Percentiles rank a stretch among this genome's conserved stretches.
Conservation (phyloP, 1,140 invertebrate genomes). For the Bradynema listronoti region DNA sequence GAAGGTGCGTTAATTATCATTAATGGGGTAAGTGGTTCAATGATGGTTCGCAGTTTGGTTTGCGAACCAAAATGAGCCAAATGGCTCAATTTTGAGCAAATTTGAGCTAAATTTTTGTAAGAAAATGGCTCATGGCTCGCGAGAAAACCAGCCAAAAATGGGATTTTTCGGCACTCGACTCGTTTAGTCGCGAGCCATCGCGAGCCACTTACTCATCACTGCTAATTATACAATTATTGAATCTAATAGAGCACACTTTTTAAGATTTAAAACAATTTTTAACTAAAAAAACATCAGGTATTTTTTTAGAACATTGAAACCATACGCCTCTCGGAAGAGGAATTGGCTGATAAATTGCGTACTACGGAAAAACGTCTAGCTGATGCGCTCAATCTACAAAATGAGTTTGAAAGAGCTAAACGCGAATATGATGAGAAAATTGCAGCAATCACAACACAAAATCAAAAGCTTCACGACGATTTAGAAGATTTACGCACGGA, state of each 20-base stretch:
- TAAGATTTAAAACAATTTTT: neutral
- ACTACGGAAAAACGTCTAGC: slow-evolving; percentile 47
- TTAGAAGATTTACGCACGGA: slow-evolving; percentile 51
- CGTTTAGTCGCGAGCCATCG: too few relatives aligned
- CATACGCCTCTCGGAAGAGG: slow-evolving; percentile 47
- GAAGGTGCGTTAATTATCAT: too few relatives aligned
- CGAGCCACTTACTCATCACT: too few relatives aligned
- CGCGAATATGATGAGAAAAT: slow-evolving; percentile 52
- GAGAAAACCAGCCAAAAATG: too few relatives aligned
- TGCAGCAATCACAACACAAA: slow-evolving; percentile 32
- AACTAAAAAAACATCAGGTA: slow-evolving; percentile 1
- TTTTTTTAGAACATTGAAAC: slow-evolving; percentile 44
- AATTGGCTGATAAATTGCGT: slow-evolving; percentile 46
- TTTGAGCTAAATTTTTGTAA: too few relatives aligned
- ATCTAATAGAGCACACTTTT: slow-evolving; percentile 1
- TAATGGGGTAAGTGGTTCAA: too few relatives aligned
- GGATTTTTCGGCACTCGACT: too few relatives aligned
- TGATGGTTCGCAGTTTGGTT: too few relatives aligned
- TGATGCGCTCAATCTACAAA: slow-evolving; percentile 50
- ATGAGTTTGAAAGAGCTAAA: slow-evolving; percentile 47
- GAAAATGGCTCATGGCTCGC: too few relatives aligned
- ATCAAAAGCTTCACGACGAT: slow-evolving; percentile 55
- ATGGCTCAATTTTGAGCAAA: too few relatives aligned
- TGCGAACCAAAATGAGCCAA: too few relatives aligned
- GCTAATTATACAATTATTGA: slow-evolving; percentile 1